A percentile compares a stretch with the other conserved stretches of the same genome.
These are phyloP conservation scores for Ctena decussata DNA, from an alignment of 2,888 invertebrate species.

Conservation along the genomic window DNA sequence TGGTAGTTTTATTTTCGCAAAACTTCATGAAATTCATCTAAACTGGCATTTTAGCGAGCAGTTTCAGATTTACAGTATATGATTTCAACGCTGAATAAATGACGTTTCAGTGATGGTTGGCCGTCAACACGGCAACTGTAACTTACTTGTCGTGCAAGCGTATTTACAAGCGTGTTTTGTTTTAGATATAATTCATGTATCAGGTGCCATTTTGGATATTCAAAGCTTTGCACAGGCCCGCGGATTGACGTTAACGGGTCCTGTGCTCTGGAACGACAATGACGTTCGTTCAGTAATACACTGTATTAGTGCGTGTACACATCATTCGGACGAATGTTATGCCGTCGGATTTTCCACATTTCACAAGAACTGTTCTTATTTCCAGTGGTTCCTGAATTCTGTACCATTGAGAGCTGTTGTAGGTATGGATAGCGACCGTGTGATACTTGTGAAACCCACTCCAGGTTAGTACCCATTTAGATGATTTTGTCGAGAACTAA, in stretches of 20 bases:
- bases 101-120: too few species aligned
- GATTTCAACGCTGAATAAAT: too few species aligned
- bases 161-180: too few species aligned
- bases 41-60: too few species aligned
- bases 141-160: too few species aligned
- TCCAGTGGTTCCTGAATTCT: background rate
- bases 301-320: background rate
- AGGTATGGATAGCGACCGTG: background rate
- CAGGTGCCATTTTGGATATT: background rate
- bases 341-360: background rate
- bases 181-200: too few species aligned
- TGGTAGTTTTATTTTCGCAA: too few species aligned
- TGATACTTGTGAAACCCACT: background rate
- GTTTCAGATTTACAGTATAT: too few species aligned
- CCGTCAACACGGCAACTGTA: too few species aligned
- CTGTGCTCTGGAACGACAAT: background rate
- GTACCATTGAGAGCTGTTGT: background rate
- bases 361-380: background rate
- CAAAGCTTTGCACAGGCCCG: background rate
- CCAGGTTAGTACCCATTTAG: background rate
- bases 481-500: background rate
- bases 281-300: background rate
- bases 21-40: too few species aligned
- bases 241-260: background rate
- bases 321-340: background rate